phyloP scores from a whole-genome alignment of 2,888 invertebrate species.

The Ellobium chinense region DNA sequence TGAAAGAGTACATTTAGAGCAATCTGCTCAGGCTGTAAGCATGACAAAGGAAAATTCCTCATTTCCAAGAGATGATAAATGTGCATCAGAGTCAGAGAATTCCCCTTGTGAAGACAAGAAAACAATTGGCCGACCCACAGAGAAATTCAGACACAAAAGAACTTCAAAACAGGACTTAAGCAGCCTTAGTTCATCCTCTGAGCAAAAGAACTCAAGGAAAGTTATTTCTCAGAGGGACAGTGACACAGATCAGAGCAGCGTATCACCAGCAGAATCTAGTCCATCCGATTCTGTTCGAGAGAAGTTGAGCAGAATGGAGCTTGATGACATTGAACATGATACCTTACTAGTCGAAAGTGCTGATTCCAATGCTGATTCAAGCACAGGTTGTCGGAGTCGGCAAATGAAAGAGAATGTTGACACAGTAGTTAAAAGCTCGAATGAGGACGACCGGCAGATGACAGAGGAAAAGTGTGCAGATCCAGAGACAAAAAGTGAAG shows the following conservation, averaged over 20 bases:
- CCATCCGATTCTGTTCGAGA: background rate
- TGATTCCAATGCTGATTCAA: background rate
- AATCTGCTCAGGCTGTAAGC: too few relatives aligned
- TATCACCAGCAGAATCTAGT: background rate
- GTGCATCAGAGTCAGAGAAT: too few relatives aligned
- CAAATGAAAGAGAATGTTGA: background rate
- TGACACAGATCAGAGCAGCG: background rate
- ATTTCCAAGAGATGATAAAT: too few relatives aligned
- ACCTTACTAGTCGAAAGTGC: background rate
- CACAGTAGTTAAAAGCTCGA: background rate
- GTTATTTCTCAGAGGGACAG: background rate
- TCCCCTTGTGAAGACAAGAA: background rate
- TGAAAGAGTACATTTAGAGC: too few relatives aligned
- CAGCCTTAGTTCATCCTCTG: background rate
- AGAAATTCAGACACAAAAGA: background rate
- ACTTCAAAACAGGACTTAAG: background rate
- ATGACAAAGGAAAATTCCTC: too few relatives aligned
- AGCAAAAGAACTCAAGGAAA: background rate
- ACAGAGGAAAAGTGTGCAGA: too few relatives aligned
- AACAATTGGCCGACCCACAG: background rate
- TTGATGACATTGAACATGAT: constrained; percentile 1
- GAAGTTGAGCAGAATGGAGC: background rate
- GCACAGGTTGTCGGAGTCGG: background rate
- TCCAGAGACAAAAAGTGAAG: too few relatives aligned
- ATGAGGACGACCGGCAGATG: background rate